Evolutionary conservation across 2,113 vertebrate genomes (phyloP), one percentile per base, ranked within the genome.

Genomic region (Gnathonemus longibarbis): DNA sequence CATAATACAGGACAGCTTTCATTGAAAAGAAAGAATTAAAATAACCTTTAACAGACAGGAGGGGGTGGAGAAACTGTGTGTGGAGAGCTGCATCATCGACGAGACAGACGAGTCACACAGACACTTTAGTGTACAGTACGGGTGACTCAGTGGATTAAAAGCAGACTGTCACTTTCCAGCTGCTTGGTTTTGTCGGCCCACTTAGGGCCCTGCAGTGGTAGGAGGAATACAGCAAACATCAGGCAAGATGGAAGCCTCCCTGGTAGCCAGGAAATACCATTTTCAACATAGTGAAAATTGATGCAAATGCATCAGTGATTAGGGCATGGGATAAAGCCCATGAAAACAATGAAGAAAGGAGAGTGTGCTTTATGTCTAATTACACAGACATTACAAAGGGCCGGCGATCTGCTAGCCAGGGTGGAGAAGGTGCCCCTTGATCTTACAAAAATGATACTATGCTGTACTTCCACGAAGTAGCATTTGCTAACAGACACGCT

Each of bases 11-110:
- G 66, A 88, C 91, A 89, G 58, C 87, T 88, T 80, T 88, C 84
- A 87, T 84, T 83, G 89, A 91, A 85, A 91, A 92, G 91, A 92
- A 91, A 88, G 92, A 86, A 66, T 90, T 46, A 90, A 74, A 88
- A 89, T 91, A 87, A 80, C 31, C 50, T 80, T 58, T 89, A 45
- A 53, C 24, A n/a, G 35, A 31, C n/a, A 27, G 19, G 39, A 42
- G 48, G 27, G n/a, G 27, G 49, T 10, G 10, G 9, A 42, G 31
- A 39, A 45, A 7, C 0, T 13, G 66, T 13, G 24, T 15, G 66
- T 35, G 70, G 31, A 27, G 35, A 70, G 17, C 19, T 27, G 35
- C 21, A 35, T 89, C 46, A 21, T 17, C 42, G n/a, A 27, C 13
- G 49, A 42, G 86, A 56, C 77, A 83, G 35, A 10, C 1, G 27